phyloP scores from a whole-genome alignment of 2,888 invertebrate genomes.

The Bembecia ichneumoniformis region DNA sequence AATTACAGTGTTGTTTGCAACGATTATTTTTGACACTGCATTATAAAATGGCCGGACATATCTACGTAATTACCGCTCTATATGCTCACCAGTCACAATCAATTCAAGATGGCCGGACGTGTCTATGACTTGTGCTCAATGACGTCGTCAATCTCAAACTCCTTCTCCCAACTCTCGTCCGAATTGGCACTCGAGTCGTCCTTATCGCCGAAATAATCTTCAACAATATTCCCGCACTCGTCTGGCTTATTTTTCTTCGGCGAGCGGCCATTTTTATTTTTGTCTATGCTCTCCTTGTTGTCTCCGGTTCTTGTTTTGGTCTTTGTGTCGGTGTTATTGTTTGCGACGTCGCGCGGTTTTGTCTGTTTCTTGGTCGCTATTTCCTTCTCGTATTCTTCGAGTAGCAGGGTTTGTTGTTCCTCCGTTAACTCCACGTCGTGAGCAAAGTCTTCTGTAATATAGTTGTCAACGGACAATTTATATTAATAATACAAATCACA shows the following conservation, averaged over 20 bases:
- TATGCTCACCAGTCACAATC: background rate
- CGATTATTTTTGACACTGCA: no score
- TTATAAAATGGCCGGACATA: no score
- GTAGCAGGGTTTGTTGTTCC: slow-evolving; percentile 77
- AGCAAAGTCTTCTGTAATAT: slow-evolving; percentile 74
- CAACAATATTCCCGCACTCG: slow-evolving; percentile 64
- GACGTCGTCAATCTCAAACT: slow-evolving; percentile 69
- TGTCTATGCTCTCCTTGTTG: slow-evolving; percentile 20
- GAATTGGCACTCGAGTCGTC: slow-evolving; percentile 67
- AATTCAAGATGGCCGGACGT: slow-evolving; percentile 17
- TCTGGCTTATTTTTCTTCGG: slow-evolving; percentile 51
- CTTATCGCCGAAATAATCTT: slow-evolving; percentile 67
- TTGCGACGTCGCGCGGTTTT: slow-evolving; percentile 40
- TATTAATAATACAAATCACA: no score
- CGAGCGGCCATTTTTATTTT: slow-evolving; percentile 31
- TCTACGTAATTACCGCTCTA: no score
- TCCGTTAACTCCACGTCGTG: slow-evolving; percentile 77
- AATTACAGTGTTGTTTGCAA: no score
- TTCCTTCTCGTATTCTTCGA: slow-evolving; percentile 79
- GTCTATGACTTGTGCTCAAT: slow-evolving; percentile 40
- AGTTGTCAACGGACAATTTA: no score
- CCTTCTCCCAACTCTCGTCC: slow-evolving; percentile 75
- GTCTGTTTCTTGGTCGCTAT: slow-evolving; percentile 56
- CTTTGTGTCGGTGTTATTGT: slow-evolving; percentile 39
- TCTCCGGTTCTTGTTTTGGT: slow-evolving; percentile 37